Evolutionary conservation across 2,888 invertebrate genomes (phyloP), one percentile per base, ranked within the genome.

Genomic region (Boloria euphrosyne): DNA sequence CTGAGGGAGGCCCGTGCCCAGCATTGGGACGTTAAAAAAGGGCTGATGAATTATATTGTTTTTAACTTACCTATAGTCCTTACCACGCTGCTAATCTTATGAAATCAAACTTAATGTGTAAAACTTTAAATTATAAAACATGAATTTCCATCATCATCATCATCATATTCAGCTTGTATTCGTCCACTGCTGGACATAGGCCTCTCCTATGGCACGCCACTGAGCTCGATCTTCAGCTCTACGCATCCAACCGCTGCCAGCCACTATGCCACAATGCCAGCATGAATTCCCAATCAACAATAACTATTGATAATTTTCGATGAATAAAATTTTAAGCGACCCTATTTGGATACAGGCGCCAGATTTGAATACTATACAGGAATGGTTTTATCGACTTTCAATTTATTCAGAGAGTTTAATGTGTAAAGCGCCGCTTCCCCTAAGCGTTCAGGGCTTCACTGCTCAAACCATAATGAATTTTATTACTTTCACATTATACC

Each of bases 331-430:
- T 80, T 78, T 76, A 83, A 80, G 73, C 74, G 75, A 73, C 71
- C 72, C 74, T 72, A 79, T 80, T 82, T 80, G 76, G 78, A 75
- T 79, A 76, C 74, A 77, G 74, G 74, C 52, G 43, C 43, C 74
- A 75, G 74, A 76, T 80, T 79, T 76, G 78, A 77, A 75, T 78
- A 79, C 77, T 76, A 76, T 80, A 80, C 81, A 78, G 79, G 73
- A 83, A 80, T 80, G 77, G 80, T 80, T 78, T 82, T 83, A 85
- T 88, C 83, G 85, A 83, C 78, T 85, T 84, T 76, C 84, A 86
- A 86, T 86, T 87, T 86, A 86, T 86, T 83, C 83, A 80, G 81
- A 71, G 73, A 82, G 80, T 82, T 82, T 81, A 86, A 85, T 85
- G 81, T 87, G 83, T 83, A 83, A 86, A 82, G 80, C 75, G 81